Evolutionary conservation across 1,140 invertebrate genomes (phyloP).

Genomic region (Drosophila persimilis): DNA sequence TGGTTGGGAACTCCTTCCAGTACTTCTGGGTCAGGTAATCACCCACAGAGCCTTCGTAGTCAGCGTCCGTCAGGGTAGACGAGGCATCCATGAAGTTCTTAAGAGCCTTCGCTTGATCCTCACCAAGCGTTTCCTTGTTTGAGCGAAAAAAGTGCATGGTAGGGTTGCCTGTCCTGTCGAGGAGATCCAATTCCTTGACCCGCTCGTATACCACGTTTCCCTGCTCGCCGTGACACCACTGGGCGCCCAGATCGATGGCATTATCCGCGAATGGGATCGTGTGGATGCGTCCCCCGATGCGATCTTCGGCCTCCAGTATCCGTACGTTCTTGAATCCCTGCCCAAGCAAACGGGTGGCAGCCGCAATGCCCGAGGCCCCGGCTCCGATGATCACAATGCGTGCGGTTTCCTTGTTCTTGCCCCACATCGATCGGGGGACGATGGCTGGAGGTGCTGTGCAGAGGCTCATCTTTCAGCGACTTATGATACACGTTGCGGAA

Average conservation of each 20-base stretch:
- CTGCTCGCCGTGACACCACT: constrained; percentile 90
- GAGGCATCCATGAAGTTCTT: constrained; percentile 14
- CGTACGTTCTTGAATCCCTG: constrained; percentile 84
- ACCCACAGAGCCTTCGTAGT: constrained; percentile 82
- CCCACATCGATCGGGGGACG: not conserved
- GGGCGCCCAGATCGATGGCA: constrained; percentile 91
- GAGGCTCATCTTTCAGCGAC: constrained; percentile 18
- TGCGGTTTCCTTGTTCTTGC: constrained; percentile 53
- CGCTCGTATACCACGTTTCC: constrained; percentile 88
- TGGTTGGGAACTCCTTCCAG: constrained; percentile 42
- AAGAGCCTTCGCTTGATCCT: constrained; percentile 50
- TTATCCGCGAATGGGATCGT: constrained; percentile 86
- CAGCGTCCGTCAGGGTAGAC: constrained; percentile 27
- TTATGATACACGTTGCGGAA: not conserved
- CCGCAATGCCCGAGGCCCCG: constrained; percentile 85
- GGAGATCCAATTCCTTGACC: constrained; percentile 85
- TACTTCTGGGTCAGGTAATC: constrained; percentile 82
- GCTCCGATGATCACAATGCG: constrained; percentile 85
- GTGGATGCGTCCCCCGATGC: constrained; percentile 88
- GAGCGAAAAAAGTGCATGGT: constrained; percentile 73
- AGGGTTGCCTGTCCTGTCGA: constrained; percentile 72
- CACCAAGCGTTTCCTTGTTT: constrained; percentile 72
- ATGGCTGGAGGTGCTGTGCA: constrained; percentile 2
- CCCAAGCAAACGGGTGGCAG: constrained; percentile 84
- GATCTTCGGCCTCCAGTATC: constrained; percentile 87